Base-by-base conservation (phyloP, 2,888 invertebrate genomes). In the Noctua janthe region DNA sequence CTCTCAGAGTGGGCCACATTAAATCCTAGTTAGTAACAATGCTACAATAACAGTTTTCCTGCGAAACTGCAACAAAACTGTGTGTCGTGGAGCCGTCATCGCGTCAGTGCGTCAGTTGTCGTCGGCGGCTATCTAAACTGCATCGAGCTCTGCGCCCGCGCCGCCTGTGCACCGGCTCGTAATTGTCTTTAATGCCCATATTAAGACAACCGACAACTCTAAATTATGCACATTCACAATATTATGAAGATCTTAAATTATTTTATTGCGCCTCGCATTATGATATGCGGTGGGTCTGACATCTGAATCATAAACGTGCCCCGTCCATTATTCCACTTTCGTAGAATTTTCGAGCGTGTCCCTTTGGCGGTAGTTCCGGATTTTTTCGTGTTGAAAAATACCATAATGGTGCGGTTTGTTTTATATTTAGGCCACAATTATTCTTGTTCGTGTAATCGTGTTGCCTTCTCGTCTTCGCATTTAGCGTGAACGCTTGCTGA, bases 121-220 rank as follows among this genome's bases (percentile, higher is more conserved):
- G 83, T 81, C 76, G 82, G 80, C 78, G 91, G 92, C 93, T 95
- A 96, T 96, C 95, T 96, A 92, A 95, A 96, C 94, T 94, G 94
- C 95, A 95, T 95, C 94, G 91, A 89, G 89, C 88, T 87, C 84
- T 81, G 90, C 88, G 91, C 88, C 82, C 83, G 89, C 82, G 81
- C 78, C 84, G 80, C 82, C 71, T 84, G 86, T 87, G 89, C 88
- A 87, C 80, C 88, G 89, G 86, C 91, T 88, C 91, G 92, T 92
- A 90, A 93, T 93, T 93, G 93, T 93, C 91, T 92, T 92, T 92
- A 94, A 94, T 94, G 94, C 91, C 94, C 95, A 94, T 95, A 94
- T 95, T 92, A 92, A 93, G 94, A 91, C 90, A 86, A 90, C 86
- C 85, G 89, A 88, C 78, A 75, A 82, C 78, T 89, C 89, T 87